Conservation (phyloP, 2,888 invertebrate genomes). For the Polyploca ridens region DNA sequence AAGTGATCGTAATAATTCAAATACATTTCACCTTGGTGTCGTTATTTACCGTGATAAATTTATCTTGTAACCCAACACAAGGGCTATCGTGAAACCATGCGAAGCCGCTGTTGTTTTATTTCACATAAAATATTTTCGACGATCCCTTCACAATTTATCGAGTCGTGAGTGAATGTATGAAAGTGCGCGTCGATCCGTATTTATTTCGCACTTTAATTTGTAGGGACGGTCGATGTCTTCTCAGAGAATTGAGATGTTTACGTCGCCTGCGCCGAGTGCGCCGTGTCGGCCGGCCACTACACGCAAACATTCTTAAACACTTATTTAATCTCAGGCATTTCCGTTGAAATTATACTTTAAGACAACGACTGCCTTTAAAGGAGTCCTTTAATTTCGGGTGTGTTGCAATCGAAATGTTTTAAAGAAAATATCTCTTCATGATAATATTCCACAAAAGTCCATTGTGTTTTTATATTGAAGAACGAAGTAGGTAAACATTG, state of each 20-base stretch:
- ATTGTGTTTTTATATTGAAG: background rate
- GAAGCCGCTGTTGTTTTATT: conserved; percentile 23
- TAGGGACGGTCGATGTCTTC: conserved; percentile 56
- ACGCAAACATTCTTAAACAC: conserved; percentile 37
- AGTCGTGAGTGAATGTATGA: conserved; percentile 48
- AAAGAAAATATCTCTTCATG: conserved; percentile 22
- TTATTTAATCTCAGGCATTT: conserved; percentile 59
- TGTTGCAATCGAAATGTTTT: conserved; percentile 34
- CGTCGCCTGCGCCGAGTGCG: conserved; percentile 19
- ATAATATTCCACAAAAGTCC: conserved; percentile 10
- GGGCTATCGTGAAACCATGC: background rate
- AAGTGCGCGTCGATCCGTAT: conserved; percentile 33
- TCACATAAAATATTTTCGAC: conserved; percentile 48
- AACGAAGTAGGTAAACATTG: background rate
- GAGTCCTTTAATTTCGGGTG: conserved; percentile 34
- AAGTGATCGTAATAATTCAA: no score
- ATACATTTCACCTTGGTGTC: background rate
- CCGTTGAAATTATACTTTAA: conserved; percentile 54
- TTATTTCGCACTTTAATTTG: conserved; percentile 54
- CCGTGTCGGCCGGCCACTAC: conserved; percentile 40
- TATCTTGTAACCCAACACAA: conserved; percentile 9
- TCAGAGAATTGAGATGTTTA: conserved; percentile 61
- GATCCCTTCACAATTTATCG: conserved; percentile 51
- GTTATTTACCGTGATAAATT: background rate
- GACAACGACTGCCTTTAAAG: conserved; percentile 34